These are phyloP conservation scores for Agrilus biguttatus DNA, from an alignment of 2,888 invertebrate species.

Conservation along the genomic window DNA sequence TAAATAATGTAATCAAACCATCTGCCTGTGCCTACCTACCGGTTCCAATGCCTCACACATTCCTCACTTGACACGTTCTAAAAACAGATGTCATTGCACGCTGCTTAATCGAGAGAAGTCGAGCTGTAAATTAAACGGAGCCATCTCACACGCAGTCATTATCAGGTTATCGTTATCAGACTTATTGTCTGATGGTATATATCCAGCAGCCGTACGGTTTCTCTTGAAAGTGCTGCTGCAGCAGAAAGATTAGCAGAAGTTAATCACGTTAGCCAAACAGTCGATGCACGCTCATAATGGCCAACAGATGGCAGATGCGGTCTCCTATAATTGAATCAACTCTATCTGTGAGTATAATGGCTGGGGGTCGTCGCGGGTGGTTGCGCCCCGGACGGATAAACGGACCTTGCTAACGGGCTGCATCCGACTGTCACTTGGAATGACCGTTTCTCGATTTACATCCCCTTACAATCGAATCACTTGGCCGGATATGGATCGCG, in stretches of 20 bases:
- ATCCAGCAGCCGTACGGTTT: constrained; percentile 8
- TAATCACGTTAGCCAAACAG: constrained; percentile 29
- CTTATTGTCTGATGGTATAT: constrained; percentile 10
- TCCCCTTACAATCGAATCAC: constrained; percentile 2
- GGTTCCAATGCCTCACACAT: no score
- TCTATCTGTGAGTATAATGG: constrained; percentile 34
- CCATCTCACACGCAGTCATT: constrained; percentile 12
- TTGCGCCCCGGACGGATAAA: constrained; percentile 13
- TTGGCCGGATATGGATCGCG: no score
- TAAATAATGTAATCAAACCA: no score
- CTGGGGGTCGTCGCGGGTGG: constrained; percentile 29
- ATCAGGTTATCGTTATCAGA: constrained; percentile 10
- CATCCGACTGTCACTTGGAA: constrained; percentile 17
- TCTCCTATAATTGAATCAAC: constrained; percentile 34
- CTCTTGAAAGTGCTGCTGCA: constrained; percentile 10
- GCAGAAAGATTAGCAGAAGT: constrained; percentile 28
- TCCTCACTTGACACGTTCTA: no score
- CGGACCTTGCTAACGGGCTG: constrained; percentile 16
- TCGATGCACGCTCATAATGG: constrained; percentile 30
- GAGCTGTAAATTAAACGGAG: constrained; percentile 9
- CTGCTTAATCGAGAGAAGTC: neutral
- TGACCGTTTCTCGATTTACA: constrained; percentile 14
- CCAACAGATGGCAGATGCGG: constrained; percentile 35
- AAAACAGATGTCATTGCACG: no score
- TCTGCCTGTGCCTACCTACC: no score